Base-by-base conservation (phyloP, 2,797 vertebrate genomes). In the Eidolon dupreanum region DNA sequence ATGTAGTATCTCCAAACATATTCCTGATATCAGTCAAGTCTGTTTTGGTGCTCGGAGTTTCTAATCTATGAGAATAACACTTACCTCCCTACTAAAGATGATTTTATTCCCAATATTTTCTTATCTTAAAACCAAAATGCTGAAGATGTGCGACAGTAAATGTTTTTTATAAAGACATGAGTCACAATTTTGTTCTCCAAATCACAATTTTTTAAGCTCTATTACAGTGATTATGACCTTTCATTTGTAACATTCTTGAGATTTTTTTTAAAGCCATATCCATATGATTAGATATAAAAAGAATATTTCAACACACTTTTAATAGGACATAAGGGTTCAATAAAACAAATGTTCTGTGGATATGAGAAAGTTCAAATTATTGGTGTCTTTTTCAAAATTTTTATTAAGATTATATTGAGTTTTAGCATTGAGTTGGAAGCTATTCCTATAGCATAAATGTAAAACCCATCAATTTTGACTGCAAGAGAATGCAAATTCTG, bases 381-480 rank as follows among this genome's bases (percentile, higher is more conserved):
- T 94, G 49, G 93, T 97, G 77, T 79, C 88, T 97, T 97, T 97
- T 97, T 83, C 94, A 81, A 96, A 96, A 33, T 61, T 93, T 96
- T 96, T 98, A 98, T 98, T 98, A 96, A 96, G 75, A 97, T 94
- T 97, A 96, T 96, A 97, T 96, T 97, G 96, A 97, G 96, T 97
- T 98, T 97, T 87, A 98, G 85, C 90, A 93, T 82, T 90, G 82
- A 95, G 92, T 94, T 97, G 92, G 97, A 98, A 98, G 97, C 61
- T 97, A 38, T 97, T 98, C 93, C 95, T 97, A 82, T 11, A 38
- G 89, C 82, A 96, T 93, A 94, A 70, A 96, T 0, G 94, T 94
- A 98, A 98, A 98, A 96, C 91, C 96, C 98, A 98, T 98, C 98
- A 98, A 97, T 97, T 98, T 91, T 98, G 98, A 98, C 98, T 97